Evolutionary conservation across 1,140 invertebrate genomes (phyloP), one percentile per base, ranked within the genome.

Genomic region (Adoxophyes honmai): DNA sequence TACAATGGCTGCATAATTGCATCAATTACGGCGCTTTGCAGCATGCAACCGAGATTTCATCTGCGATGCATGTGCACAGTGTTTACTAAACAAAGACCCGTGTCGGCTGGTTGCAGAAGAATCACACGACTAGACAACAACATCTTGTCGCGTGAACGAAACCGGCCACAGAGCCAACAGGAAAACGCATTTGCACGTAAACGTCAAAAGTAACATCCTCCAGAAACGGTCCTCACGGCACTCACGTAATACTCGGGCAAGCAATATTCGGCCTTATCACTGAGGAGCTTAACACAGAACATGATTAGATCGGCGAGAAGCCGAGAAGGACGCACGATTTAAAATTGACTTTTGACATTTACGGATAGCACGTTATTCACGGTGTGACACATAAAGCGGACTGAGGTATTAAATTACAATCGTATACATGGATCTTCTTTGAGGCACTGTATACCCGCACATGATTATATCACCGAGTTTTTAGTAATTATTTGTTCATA

Each of bases 401-500:
- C 84, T 87, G 84, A 78, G 66, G 73, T 73, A 54, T 56, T 55
- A 77, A 79, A 83, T 85, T 82, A 87, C 82, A 78, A 87, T 84
- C 71, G 82, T 86, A 72, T 82, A 79, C 84, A 85, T 87, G 71
- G 74, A 68, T 75, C 79, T 74, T 64, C 68, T 75, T 71, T 77
- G 75, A 81, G 68, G 66, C 68, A 79, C 75, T 73, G 78, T 72
- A 66, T 70, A 75, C 73, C 75, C 78, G 74, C 74, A 78, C 76
- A 80, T 81, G 80, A 83, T 83, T 82, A 78, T 83, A 81, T 85
- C 80, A 84, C 81, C 15, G 82, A 82, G 76, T 81, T 82, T 78
- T 75, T 77, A 82, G 79, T 78, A 73, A 82, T 73, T 84, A 80
- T 81, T 82, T 81, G 73, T 82, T 80, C 42, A 48, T 73, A 78